Percentiles rank a stretch among this genome's conserved stretches.
Evolutionary conservation across 2,797 vertebrate species (phyloP).

Genomic region (Sarcoramphus papa): DNA sequence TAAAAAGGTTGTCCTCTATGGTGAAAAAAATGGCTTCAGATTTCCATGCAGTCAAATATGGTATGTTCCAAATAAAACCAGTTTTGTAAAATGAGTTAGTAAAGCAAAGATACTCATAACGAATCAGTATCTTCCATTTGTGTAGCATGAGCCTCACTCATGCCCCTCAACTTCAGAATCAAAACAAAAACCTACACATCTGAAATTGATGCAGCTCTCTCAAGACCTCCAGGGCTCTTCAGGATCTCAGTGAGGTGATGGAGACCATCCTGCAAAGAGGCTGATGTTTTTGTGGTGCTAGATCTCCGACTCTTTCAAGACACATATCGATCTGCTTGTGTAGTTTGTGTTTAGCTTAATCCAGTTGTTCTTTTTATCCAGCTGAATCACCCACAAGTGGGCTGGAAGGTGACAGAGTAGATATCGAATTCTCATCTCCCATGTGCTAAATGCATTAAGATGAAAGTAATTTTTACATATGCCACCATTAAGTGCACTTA

Average conservation of each 20-base stretch:
- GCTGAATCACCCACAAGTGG: background rate
- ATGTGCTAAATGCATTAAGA: slow-evolving; percentile 27
- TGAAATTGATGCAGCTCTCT: background rate
- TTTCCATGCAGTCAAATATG: background rate
- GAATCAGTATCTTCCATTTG: background rate
- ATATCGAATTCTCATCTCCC: background rate
- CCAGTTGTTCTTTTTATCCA: background rate
- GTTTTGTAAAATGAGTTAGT: background rate
- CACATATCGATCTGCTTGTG: background rate
- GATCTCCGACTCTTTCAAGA: background rate
- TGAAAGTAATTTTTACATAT: slow-evolving; percentile 37
- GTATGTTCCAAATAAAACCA: background rate
- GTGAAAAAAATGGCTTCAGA: background rate
- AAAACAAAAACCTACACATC: background rate
- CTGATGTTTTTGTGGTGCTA: background rate
- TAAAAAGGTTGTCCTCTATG: background rate
- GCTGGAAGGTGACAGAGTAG: background rate
- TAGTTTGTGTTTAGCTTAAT: background rate
- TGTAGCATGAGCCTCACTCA: background rate
- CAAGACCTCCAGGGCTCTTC: background rate
- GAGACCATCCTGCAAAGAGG: background rate
- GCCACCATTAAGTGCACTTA: background rate
- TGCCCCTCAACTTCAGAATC: background rate
- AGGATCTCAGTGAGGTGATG: background rate
- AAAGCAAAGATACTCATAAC: background rate